Base-by-base conservation (phyloP, 2,888 invertebrate genomes). In the Gastracanthus pulcherrimus region DNA sequence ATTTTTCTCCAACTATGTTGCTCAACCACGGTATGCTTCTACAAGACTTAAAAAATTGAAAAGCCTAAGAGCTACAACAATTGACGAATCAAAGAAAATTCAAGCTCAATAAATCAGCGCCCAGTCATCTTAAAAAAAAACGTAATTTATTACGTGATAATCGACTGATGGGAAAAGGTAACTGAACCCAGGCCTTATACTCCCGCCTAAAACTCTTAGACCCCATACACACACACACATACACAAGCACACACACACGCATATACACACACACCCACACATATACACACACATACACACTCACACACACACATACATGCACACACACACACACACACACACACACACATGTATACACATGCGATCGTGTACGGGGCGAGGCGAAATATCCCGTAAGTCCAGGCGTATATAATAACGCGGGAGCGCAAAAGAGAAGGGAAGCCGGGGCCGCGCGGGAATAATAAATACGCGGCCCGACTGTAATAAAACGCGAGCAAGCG, bases 371-470 rank as follows among this genome's bases (percentile, higher is more conserved):
- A 19, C 31, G n/a, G 67, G 58, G 67, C 38, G 58, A 67, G 58
- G 76, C 67, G 36, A 58, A 76, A 67, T 67, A 51, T 75, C 67
- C 80, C 64, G 64, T 64, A 70, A 75, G 75, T 23, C 51, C 55
- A 66, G 55, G 55, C 69, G 69, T 23, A 29, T 38, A 45, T 69
- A 62, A 67, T 72, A 75, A 69, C 67, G 45, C 64, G 29, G 48
- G 38, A 55, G 48, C 64, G 38, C 38, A 36, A 80, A 80, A 80
- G 80, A 76, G 80, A 80, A 76, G 70, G 75, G 75, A 70, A 38
- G 19, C 41, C 34, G 26, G 69, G 62, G n/a, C 62, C 23, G 48
- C 19, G 29, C 62, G 58, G 69, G 80, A 76, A 80, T 80, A 80
- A 80, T 75, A 80, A 80, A 79, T 67, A 78, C 23, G 60, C 51